phyloP scores from a whole-genome alignment of 2,113 vertebrate species.

The Acrocephalus arundinaceus region DNA sequence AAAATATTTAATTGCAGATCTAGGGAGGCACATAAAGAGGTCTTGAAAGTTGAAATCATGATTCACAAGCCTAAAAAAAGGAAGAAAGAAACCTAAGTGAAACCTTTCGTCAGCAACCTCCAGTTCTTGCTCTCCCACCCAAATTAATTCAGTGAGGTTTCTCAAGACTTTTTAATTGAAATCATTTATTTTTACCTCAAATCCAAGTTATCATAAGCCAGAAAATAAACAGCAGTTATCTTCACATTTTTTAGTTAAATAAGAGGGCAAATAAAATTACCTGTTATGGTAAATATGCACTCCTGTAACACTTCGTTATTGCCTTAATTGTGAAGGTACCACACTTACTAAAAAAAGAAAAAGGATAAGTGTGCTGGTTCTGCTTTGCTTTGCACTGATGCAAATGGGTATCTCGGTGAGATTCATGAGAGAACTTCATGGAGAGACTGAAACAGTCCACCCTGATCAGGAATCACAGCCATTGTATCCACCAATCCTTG shows the following conservation, averaged over 20 bases:
- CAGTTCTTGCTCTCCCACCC: constrained; percentile 32
- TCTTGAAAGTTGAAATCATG: constrained; percentile 21
- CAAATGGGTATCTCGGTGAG: neutral
- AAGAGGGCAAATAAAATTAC: neutral
- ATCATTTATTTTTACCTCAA: neutral
- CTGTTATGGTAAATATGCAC: neutral
- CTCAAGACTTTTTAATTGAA: neutral
- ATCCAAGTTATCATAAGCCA: neutral
- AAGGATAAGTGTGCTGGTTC: neutral
- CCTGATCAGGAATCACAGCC: neutral
- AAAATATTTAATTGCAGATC: neutral
- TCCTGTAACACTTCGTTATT: neutral
- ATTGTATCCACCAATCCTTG: neutral
- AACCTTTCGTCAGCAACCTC: constrained; percentile 44
- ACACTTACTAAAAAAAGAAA: neutral
- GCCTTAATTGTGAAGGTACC: neutral
- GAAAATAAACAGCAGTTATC: neutral
- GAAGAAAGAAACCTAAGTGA: neutral
- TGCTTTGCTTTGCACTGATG: neutral
- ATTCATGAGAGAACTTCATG: neutral
- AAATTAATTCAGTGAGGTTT: constrained; percentile 23
- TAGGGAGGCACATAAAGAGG: neutral
- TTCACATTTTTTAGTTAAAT: neutral
- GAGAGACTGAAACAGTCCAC: neutral
- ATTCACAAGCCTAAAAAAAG: constrained; percentile 44